Evolutionary conservation across 2,797 vertebrate genomes (phyloP).

Genomic region (Tokudaia tokunoshimensis): DNA sequence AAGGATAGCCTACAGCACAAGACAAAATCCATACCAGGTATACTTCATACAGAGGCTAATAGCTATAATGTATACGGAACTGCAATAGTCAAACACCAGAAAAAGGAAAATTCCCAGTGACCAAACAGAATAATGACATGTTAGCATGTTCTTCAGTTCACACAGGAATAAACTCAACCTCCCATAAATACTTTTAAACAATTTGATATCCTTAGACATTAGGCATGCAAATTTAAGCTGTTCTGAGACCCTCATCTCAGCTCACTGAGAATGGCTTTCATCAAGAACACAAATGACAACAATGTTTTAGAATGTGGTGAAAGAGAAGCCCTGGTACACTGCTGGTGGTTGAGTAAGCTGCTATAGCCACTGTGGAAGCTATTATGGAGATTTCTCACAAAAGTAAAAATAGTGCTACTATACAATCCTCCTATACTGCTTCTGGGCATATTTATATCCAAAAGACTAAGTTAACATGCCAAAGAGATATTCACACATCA

Average conservation of each 20-base stretch:
- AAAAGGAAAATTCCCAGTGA: neutral
- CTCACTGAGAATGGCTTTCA: too few species aligned
- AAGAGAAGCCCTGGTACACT: too few species aligned
- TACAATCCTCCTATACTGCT: neutral
- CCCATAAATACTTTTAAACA: neutral
- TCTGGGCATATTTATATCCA: neutral
- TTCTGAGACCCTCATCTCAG: neutral
- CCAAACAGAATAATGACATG: neutral
- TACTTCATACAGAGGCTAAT: neutral
- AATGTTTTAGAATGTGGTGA: neutral
- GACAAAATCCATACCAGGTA: neutral
- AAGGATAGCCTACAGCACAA: neutral
- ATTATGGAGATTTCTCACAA: neutral
- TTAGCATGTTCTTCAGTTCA: neutral
- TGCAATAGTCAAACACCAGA: neutral
- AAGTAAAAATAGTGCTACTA: neutral
- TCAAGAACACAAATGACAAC: neutral
- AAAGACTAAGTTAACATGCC: neutral
- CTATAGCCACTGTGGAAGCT: neutral
- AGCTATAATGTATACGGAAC: neutral
- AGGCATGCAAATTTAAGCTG: neutral
- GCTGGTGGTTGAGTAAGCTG: neutral
- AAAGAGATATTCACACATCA: neutral
- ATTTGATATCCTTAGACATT: neutral
- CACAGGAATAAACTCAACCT: neutral